Conservation (phyloP, 2,797 vertebrate species). For the Lepus oiostolus region DNA sequence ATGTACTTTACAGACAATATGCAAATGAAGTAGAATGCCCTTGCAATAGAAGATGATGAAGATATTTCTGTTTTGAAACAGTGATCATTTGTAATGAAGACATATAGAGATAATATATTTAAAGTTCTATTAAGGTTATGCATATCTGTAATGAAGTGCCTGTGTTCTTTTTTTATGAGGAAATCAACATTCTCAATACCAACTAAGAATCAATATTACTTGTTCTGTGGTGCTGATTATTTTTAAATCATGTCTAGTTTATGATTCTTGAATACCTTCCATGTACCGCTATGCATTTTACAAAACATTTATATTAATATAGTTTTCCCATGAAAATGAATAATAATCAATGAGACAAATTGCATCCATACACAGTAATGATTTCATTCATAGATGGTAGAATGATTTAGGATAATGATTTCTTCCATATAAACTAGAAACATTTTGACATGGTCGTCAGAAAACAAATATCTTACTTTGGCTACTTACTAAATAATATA, state of each 20-base stretch:
- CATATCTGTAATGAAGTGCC: neutral
- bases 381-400: neutral
- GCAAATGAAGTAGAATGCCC: neutral
- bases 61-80: neutral
- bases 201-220: neutral
- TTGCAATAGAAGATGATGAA: neutral
- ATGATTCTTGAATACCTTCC: neutral
- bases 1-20: neutral
- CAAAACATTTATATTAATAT: neutral
- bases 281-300: neutral
- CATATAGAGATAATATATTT: neutral
- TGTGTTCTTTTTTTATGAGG: neutral
- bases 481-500: neutral
- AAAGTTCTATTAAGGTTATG: neutral
- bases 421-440: too few species aligned
- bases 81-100: neutral
- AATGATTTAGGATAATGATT: neutral
- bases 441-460: neutral
- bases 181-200: neutral
- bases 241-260: neutral
- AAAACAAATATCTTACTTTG: slow-evolving; percentile 1
- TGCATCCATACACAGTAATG: neutral
- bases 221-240: neutral
- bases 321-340: neutral
- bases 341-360: neutral